Evolutionary conservation across 2,888 invertebrate species (phyloP).

Genomic region (Stenodera caucasica): DNA sequence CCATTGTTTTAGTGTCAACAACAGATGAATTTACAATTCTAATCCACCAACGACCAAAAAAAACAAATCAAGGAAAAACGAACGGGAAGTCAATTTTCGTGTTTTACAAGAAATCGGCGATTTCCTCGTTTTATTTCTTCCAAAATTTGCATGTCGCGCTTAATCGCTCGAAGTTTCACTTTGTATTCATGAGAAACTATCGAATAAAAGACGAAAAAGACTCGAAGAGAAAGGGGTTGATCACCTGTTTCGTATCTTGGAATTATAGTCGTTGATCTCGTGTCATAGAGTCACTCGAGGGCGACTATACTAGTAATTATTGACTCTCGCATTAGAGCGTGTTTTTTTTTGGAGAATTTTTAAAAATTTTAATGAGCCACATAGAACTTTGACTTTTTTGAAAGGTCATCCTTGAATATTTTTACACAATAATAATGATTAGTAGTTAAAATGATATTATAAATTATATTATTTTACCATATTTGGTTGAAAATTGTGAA

Average conservation of each 20-base stretch:
- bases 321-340: not conserved
- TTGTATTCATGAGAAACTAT: too few relatives aligned
- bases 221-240: too few relatives aligned
- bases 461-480: too few relatives aligned
- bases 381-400: conserved; percentile 25
- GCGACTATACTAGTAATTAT: not conserved
- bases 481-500: not conserved
- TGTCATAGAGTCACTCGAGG: not conserved
- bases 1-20: not conserved
- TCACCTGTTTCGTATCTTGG: too few relatives aligned
- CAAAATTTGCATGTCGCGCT: too few relatives aligned
- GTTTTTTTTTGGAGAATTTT: not conserved
- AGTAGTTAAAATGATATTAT: too few relatives aligned
- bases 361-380: conserved; percentile 17
- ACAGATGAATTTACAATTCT: not conserved
- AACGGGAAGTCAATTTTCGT: not conserved
- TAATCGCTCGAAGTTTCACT: too few relatives aligned
- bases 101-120: too few relatives aligned
- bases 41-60: not conserved
- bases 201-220: too few relatives aligned
- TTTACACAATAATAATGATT: conserved; percentile 14
- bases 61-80: not conserved
- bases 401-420: conserved; percentile 17
- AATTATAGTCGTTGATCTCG: too few relatives aligned
- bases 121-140: too few relatives aligned